phyloP scores from a whole-genome alignment of 2,797 vertebrate genomes.

The Enteromius afrohamiltoni region DNA sequence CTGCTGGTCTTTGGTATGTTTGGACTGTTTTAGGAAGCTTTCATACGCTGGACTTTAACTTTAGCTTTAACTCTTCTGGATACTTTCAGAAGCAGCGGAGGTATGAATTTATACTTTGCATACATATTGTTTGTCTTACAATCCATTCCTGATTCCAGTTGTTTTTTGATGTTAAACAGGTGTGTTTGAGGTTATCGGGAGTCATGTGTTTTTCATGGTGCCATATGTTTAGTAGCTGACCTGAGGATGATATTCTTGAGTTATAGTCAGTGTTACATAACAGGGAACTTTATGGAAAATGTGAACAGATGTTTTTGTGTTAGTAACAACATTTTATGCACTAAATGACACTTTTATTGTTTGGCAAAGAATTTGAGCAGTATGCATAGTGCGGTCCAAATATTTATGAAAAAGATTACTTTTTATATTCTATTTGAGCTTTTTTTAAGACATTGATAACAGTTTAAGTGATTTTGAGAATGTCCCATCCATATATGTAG shows the following conservation, averaged over 20 bases:
- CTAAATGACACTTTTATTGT: background rate
- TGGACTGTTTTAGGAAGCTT: constrained; percentile 16
- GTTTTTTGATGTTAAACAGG: constrained; percentile 32
- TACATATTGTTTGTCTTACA: background rate
- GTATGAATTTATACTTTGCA: constrained; percentile 15
- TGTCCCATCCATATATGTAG: background rate
- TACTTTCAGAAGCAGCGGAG: background rate
- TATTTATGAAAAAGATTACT: background rate
- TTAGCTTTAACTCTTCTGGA: constrained; percentile 4
- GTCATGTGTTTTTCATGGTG: constrained; percentile 6
- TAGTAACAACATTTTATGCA: background rate
- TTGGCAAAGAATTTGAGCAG: background rate
- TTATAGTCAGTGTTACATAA: constrained; percentile 19
- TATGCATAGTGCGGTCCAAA: background rate
- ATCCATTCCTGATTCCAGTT: background rate
- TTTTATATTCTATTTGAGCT: background rate
- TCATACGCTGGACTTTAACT: background rate
- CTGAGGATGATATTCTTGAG: background rate
- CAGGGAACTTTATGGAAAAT: background rate
- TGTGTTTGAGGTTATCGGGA: background rate
- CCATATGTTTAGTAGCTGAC: constrained; percentile 5
- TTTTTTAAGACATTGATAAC: background rate
- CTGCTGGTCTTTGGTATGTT: constrained; percentile 28
- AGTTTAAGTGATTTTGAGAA: background rate
- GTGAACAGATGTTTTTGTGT: background rate